Percentiles rank a stretch among this genome's conserved stretches.
These are phyloP conservation scores for Epinotia bilunana DNA, from an alignment of 2,888 invertebrate species.

Conservation along the genomic window DNA sequence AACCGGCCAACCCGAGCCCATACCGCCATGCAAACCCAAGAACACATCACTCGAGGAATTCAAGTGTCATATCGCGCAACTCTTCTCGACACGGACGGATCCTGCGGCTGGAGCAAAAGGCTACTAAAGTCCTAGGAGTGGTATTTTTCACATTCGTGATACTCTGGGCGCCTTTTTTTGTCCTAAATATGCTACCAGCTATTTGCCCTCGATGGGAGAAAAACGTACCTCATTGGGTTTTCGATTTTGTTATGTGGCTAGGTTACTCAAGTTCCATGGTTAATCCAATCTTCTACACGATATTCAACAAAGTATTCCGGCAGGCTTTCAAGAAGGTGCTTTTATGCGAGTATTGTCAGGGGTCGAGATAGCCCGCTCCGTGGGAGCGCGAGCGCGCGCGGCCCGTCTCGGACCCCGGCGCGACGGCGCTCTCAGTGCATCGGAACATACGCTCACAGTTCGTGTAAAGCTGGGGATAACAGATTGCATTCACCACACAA, in stretches of 20 bases:
- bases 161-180: slow-evolving; percentile 98
- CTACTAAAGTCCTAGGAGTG: slow-evolving; percentile 97
- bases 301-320: slow-evolving; percentile 97
- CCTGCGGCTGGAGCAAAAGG: slow-evolving; percentile 96
- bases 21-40: slow-evolving; percentile 82
- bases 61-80: slow-evolving; percentile 92
- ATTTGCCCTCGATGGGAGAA: slow-evolving; percentile 92
- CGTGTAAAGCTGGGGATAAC: slow-evolving; percentile 61
- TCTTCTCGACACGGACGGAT: slow-evolving; percentile 93
- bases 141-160: slow-evolving; percentile 98
- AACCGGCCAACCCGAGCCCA: slow-evolving; percentile 66
- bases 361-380: slow-evolving; percentile 79
- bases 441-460: slow-evolving; percentile 77
- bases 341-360: slow-evolving; percentile 88
- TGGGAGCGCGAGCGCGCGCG: slow-evolving; percentile 83
- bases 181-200: slow-evolving; percentile 93
- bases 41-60: slow-evolving; percentile 90
- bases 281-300: slow-evolving; percentile 98
- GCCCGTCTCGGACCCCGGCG: slow-evolving; percentile 76
- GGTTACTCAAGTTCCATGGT: slow-evolving; percentile 98
- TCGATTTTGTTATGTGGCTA: slow-evolving; percentile 95
- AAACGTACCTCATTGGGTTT: slow-evolving; percentile 90
- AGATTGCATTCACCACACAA: slow-evolving; percentile 59
- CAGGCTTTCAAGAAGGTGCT: slow-evolving; percentile 95
- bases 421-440: slow-evolving; percentile 80